A percentile compares a stretch with the other conserved stretches of the same genome.
phyloP scores from a whole-genome alignment of 1,140 invertebrate genomes.

The Vanessa atalanta region DNA sequence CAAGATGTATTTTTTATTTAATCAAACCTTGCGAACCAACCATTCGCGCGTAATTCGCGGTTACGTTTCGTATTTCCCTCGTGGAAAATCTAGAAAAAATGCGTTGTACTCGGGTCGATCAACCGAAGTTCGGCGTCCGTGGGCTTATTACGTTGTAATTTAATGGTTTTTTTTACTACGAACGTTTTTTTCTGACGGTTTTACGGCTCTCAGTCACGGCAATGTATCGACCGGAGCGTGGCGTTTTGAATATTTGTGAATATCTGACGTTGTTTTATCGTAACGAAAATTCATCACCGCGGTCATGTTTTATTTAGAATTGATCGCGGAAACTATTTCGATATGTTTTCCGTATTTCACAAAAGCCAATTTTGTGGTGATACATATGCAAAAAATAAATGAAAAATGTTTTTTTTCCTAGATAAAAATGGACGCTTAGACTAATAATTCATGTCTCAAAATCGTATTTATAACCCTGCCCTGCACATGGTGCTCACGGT shows the following conservation, averaged over 20 bases:
- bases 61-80: slow-evolving; percentile 66
- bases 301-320: slow-evolving; percentile 7
- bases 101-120: slow-evolving; percentile 60
- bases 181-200: slow-evolving; percentile 56
- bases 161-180: slow-evolving; percentile 66
- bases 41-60: slow-evolving; percentile 39
- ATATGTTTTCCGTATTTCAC: background rate
- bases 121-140: slow-evolving; percentile 59
- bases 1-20: slow-evolving; percentile 1
- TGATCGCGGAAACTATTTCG: background rate
- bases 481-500: slow-evolving; percentile 19
- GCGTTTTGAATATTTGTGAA: slow-evolving; percentile 24
- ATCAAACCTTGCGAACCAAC: slow-evolving; percentile 2
- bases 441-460: slow-evolving; percentile 18
- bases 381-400: background rate
- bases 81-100: slow-evolving; percentile 64
- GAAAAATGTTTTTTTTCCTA: background rate
- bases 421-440: slow-evolving; percentile 7
- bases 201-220: slow-evolving; percentile 71
- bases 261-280: slow-evolving; percentile 8
- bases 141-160: slow-evolving; percentile 74
- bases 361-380: background rate
- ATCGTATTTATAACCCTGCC: slow-evolving; percentile 29
- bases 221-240: slow-evolving; percentile 61
- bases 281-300: background rate